These are phyloP conservation scores for Picathartes gymnocephalus DNA, from an alignment of 2,113 vertebrate species.

Conservation along the genomic window DNA sequence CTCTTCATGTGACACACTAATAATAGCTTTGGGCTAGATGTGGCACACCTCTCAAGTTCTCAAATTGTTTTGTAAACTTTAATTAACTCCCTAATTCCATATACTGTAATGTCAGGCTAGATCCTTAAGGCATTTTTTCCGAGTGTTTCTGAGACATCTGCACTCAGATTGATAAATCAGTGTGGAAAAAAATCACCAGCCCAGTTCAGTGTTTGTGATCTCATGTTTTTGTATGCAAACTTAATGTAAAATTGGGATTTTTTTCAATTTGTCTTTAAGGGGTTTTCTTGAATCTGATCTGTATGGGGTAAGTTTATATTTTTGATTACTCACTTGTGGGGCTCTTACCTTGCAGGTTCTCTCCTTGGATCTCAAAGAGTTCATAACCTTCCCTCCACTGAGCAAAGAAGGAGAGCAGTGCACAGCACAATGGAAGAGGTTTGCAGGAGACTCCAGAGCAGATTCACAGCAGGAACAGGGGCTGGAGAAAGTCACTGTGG, in stretches of 20 bases:
- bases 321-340: not conserved
- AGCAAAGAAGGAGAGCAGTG: not conserved
- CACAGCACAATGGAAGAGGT: not conserved
- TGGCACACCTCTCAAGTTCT: not conserved
- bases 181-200: not conserved
- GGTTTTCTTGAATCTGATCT: not conserved
- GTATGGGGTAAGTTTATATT: not conserved
- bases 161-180: not conserved
- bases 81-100: not conserved
- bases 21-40: not conserved
- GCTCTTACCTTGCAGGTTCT: not conserved
- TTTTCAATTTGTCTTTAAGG: not conserved
- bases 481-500: not conserved
- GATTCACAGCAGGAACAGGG: not conserved
- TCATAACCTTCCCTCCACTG: not conserved
- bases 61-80: slow-evolving; percentile 30
- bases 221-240: not conserved
- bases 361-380: not conserved
- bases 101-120: not conserved
- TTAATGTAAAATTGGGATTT: not conserved
- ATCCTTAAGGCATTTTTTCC: not conserved
- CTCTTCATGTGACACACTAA: not conserved
- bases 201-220: not conserved
- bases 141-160: not conserved
- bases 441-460: not conserved